Evolutionary conservation across 37 sponge, comb jelly and placozoan species (phyloP).

Genomic region (Petrosia ficiformis): DNA sequence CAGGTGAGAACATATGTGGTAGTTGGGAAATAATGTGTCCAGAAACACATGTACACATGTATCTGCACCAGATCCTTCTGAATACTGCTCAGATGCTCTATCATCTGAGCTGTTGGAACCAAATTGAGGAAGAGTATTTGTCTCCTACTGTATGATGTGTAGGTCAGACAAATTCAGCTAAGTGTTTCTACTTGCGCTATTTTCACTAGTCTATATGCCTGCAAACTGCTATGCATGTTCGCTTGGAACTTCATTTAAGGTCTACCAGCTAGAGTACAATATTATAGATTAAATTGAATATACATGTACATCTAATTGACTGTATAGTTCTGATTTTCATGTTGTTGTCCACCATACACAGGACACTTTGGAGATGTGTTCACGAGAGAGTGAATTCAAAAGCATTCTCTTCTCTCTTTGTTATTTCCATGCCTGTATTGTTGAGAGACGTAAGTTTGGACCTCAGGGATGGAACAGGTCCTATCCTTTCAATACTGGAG

Average conservation of each 20-base stretch:
- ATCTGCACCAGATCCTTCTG: too few species aligned
- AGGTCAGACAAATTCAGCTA: too few species aligned
- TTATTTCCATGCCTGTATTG: constrained; percentile 98
- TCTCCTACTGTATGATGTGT: too few species aligned
- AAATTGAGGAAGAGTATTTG: too few species aligned
- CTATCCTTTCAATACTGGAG: constrained; percentile 99
- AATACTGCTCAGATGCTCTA: too few species aligned
- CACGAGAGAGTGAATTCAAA: constrained; percentile 97
- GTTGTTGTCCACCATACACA: constrained; percentile 14
- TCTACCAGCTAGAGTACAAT: too few species aligned
- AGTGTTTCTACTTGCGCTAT: too few species aligned
- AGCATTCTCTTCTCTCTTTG: constrained; percentile 89
- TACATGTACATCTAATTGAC: not conserved
- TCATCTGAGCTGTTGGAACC: too few species aligned
- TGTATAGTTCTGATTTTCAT: not conserved
- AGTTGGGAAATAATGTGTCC: not conserved
- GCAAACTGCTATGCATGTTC: too few species aligned
- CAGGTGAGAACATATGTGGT: constrained; percentile 44
- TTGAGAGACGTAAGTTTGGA: constrained; percentile 97
- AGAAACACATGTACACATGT: too few species aligned
- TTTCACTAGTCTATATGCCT: too few species aligned
- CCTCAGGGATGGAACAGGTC: constrained; percentile 98
- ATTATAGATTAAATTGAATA: not conserved
- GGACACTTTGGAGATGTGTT: constrained; percentile 99
- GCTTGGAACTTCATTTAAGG: too few species aligned